Evolutionary conservation across 2,113 vertebrate genomes (phyloP), one percentile per base, ranked within the genome.

Genomic region (Ginglymostoma cirratum): DNA sequence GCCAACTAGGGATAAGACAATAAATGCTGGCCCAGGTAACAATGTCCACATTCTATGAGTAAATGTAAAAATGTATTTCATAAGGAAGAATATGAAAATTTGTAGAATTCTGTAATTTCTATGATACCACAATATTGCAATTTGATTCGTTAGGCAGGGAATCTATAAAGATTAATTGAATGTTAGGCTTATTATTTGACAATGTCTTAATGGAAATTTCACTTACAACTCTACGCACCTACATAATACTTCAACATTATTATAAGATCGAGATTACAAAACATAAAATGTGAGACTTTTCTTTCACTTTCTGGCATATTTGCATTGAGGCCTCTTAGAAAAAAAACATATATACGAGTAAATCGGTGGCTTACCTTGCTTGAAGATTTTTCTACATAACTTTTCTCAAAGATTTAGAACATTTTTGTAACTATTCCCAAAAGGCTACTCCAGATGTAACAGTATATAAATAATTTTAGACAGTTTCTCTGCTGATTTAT

Each of bases 361-460:
- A 65, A 55, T 19, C 65, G 30, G 55, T 55, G 86, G 89, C 89
- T 92, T 92, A 61, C 55, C 89, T 92, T 65, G 89, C 65, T 92
- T 92, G 55, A 92, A n/a, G 55, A 65, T 92, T 92, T 92, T 70
- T 94, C 65, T 42, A 94, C 67, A 48, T 70, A 94, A 48, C 92
- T 45, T 94, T 70, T 67, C 93, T 94, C 66, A 94, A 65, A 94
- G 93, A 48, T 42, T 72, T 70, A 30, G 45, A 94, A 94, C 93
- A 70, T 94, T 94, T 30, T 48, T 94, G 38, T 42, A 48, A 48
- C 5, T 72, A 70, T 72, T 42, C 67, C 93, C 93, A 94, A 23
- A 24, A 42, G 93, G 67, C 93, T 94, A 45, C 67, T 72, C 67
- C 42, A 70, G 67, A 70, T 94, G 30, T 69, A 70, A 70, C 45